Base-by-base conservation (phyloP, 92 coral and sea anemone genomes). In the Zoanthus solanderi region DNA sequence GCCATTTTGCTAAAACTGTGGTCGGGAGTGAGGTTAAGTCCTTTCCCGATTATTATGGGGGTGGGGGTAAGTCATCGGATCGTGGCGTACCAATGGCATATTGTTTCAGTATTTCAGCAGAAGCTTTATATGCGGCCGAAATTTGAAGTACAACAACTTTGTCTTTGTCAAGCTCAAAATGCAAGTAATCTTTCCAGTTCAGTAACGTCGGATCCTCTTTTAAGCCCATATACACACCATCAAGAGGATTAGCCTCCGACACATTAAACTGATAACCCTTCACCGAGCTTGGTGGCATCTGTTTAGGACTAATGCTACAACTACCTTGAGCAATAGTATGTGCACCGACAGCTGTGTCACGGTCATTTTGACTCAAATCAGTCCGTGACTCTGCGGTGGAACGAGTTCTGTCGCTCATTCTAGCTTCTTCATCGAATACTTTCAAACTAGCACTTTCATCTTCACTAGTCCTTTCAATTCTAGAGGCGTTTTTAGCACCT, bases 141-240 rank as follows among this genome's bases (percentile, higher is more conserved):
- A 95, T 91, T 30, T 93, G 95, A 42, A 95, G 88, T n/a, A 95
- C 98, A 37, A 95, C 94, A n/a, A 95, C 94, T 83, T 93, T 95
- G 84, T 95, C 98, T 61, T 95, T 95, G 58, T 95, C 98, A 28
- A 95, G 91, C 86, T 95, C 98, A 76, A 95, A 95, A 74, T 95
- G 98, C 50, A 95, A 90, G 78, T 93, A 95, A 76, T 95, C 94
- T 4, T 93, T 86, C 34, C 96, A 81, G 78, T 84, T 88, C 46
- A 95, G 75, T 6, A 95, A 89, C 9, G 98, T 95, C 1, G 98
- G 98, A 65, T 95, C 98, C 14, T 95, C 94, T 13, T 87, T 91
- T 37, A 95, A 91, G 6, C 96, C 98, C 29, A 91, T 81, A 85
- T 71, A 69, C 53, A 47, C 91, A 15, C 90, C 94, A 28, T 71